phyloP scores from a whole-genome alignment of 2,888 invertebrate genomes.

The Choristoneura rosaceana region DNA sequence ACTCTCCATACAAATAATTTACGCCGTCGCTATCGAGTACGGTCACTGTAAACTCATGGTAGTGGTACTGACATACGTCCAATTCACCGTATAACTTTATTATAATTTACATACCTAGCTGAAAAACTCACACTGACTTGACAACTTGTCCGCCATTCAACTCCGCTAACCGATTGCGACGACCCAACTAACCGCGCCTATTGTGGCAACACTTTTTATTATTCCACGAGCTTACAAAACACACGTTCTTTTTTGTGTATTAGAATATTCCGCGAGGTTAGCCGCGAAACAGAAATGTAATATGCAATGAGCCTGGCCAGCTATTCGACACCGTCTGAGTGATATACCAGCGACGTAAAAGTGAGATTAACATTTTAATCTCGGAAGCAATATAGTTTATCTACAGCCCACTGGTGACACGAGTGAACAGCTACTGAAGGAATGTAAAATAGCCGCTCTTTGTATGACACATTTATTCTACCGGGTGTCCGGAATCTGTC shows the following conservation, averaged over 20 bases:
- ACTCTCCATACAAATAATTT: too few species aligned
- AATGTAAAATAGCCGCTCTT: too few species aligned
- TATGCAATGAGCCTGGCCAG: slow-evolving; percentile 31
- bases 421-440: too few species aligned
- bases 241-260: slow-evolving; percentile 28
- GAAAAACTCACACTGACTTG: background rate
- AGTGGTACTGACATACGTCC: too few species aligned
- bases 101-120: too few species aligned
- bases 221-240: slow-evolving; percentile 28
- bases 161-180: background rate
- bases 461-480: too few species aligned
- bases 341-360: background rate
- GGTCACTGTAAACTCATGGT: too few species aligned
- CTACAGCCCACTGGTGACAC: background rate
- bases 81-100: too few species aligned
- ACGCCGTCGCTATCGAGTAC: too few species aligned
- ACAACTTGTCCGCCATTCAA: slow-evolving; percentile 5
- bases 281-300: slow-evolving; percentile 34
- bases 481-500: too few species aligned
- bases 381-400: background rate
- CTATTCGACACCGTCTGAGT: background rate
- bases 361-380: background rate
- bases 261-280: slow-evolving; percentile 37
- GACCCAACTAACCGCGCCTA: background rate
- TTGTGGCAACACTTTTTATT: slow-evolving; percentile 26